Evolutionary conservation across 2,797 vertebrate genomes (phyloP).

Genomic region (Gadopsis bispinosus): DNA sequence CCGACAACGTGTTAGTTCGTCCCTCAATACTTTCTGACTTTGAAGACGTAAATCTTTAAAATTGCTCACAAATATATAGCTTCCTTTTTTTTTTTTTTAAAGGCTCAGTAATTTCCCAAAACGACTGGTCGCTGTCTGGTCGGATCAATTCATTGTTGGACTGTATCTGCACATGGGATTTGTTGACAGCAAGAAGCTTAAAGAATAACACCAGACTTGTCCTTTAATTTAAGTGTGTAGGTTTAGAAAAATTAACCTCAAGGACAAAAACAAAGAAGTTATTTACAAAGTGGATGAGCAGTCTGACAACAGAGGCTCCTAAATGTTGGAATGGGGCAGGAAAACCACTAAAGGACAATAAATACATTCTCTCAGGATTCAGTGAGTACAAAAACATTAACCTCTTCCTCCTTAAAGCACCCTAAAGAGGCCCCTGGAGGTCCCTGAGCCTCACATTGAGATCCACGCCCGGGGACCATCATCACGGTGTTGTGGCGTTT

Average conservation of each 20-base stretch:
- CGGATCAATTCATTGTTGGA: too few species aligned
- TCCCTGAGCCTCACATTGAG: not conserved
- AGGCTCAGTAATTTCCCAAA: too few species aligned
- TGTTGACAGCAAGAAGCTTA: not conserved
- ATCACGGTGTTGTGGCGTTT: conserved; percentile 84
- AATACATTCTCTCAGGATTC: not conserved
- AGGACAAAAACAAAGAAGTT: not conserved
- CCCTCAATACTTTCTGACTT: too few species aligned
- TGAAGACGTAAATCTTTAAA: too few species aligned
- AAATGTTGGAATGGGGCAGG: not conserved
- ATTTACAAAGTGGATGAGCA: not conserved
- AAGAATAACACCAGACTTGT: not conserved
- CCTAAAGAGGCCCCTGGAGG: not conserved
- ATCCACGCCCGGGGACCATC: not conserved
- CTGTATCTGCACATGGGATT: not conserved
- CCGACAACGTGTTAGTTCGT: too few species aligned
- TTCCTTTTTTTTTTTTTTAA: too few species aligned
- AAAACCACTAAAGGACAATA: not conserved
- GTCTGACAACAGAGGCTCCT: not conserved
- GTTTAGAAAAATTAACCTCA: not conserved
- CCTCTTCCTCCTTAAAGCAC: not conserved
- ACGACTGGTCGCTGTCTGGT: too few species aligned
- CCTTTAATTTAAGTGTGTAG: not conserved
- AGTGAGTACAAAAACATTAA: not conserved
- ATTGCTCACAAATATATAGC: too few species aligned